Base-by-base conservation (phyloP, 2,113 vertebrate genomes). In the Poeciliopsis prolifica region DNA sequence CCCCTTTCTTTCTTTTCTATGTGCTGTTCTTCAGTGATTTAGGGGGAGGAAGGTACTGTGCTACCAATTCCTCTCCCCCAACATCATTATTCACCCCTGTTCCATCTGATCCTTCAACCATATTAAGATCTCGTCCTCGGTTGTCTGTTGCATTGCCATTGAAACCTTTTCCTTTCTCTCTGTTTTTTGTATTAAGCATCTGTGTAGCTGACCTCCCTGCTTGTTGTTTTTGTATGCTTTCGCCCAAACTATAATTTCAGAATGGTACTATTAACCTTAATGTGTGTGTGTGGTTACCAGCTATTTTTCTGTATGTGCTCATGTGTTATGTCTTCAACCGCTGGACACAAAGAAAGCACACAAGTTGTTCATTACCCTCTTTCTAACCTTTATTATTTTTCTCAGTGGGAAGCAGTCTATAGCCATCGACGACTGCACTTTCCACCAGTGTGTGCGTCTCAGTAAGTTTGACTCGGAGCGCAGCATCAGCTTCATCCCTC, bases 381-480 rank as follows among this genome's bases (percentile, higher is more conserved):
- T 3, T 79, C 15, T 81, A 28, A 69, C 87, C 75, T 64, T 67
- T 40, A 22, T 78, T 48, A 48, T 48, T 79, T 24, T 24, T 29
- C 78, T 22, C 83, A 99, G 97, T 0, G 98, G 98, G 84, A 99
- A 99, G 92, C 98, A 99, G 95, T 99, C 98, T 13, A 99, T 99
- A 35, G 98, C 98, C 87, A 99, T 99, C 5, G 98, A 99, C 0
- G 98, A 99, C 95, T 99, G 98, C 94, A 99, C 98, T 73, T 99
- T 99, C 93, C 97, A 99, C 89, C 98, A 99, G 89, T 99, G 98
- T 4, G 98, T 99, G 82, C 96, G 98, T 60, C 98, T 99, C 94
- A 99, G 98, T 95, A 99, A 99, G 93, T 99, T 99, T 86, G 98
- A 99, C 93, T 99, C 98, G 0, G 98, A 99, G 92, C 95, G 98